Evolutionary conservation across 2,113 vertebrate species (phyloP), one percentile per base, ranked within the genome.

Genomic region (Boulengeromyrus knoepffleri): DNA sequence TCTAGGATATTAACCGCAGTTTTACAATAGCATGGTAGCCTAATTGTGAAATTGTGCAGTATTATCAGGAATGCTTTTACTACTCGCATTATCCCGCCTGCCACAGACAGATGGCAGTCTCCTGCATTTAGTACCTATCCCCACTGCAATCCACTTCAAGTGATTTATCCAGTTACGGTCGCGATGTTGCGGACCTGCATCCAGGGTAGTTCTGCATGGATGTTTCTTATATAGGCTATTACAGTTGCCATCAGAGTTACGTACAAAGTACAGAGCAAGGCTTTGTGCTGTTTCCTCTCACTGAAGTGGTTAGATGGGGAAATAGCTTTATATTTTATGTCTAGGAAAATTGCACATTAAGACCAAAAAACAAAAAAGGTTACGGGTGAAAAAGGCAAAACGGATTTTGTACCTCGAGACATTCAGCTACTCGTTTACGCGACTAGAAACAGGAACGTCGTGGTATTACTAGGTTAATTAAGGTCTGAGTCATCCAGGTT

Each of bases 21-120:
- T 46, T 85, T 85, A 46, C 19, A 46, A 46, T 12, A 46, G 6
- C 45, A 47, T 12, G 12, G 19, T 10, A 36, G 1, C 31, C 31
- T 36, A 84, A 84, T 45, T 84, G 19, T 47, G 17, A 24, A 85
- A 45, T 84, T 47, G 39, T 21, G 77, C 77, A 83, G 15, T 83
- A 85, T n/a, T 46, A 19, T 9, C 15, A 3, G 21, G 83, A 47
- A n/a, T 85, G 42, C 42, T 45, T 45, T 42, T 19, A n/a, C 83
- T n/a, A 21, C 49, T 49, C 70, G 13, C 46, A 36, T 21, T 36
- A 58, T 89, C 53, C 66, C 31, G 36, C 31, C 27, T 39, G 66
- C 45, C 36, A 42, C 88, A 70, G 58, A 88, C 88, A 89, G 88
- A 83, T 46, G 88, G 49, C 88, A 83, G 27, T 31, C 47, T 89